Evolutionary conservation across 2,797 vertebrate genomes (phyloP).

Genomic region (Ciconia nigra): DNA sequence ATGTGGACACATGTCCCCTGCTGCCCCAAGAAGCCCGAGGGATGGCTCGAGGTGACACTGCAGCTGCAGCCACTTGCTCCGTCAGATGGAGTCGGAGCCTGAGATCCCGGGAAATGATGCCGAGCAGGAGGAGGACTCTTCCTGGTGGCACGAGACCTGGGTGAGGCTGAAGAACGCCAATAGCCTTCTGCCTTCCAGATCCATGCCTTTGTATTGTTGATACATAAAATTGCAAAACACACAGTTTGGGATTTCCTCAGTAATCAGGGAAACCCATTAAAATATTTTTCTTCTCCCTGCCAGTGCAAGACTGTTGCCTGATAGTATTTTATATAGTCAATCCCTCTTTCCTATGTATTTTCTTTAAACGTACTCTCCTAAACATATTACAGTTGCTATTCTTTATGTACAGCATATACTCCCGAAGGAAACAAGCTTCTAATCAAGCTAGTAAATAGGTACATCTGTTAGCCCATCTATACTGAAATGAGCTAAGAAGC

Average conservation of each 20-base stretch:
- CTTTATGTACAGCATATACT: background rate
- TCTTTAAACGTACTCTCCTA: background rate
- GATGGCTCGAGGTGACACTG: background rate
- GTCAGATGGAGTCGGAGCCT: rapidly evolving
- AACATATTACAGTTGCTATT: background rate
- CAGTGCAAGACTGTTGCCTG: background rate
- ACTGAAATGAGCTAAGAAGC: background rate
- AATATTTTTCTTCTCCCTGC: background rate
- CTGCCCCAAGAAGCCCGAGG: background rate
- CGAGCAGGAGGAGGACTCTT: no score
- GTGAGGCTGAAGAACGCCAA: background rate
- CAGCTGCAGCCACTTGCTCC: background rate
- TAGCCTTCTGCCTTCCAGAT: background rate
- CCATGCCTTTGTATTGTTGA: background rate
- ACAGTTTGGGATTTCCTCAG: background rate
- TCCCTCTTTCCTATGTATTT: background rate
- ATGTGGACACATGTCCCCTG: background rate
- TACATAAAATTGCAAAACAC: background rate
- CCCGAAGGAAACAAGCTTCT: background rate
- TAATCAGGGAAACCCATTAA: background rate
- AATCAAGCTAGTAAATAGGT: background rate
- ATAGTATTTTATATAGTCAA: background rate
- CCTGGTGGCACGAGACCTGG: rapidly evolving
- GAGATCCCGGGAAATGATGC: rapidly evolving
- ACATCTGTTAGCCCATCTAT: background rate